A percentile compares a stretch with the other conserved stretches of the same genome.
phyloP scores from a whole-genome alignment of 2,113 vertebrate genomes.

The Halcyon senegalensis region DNA sequence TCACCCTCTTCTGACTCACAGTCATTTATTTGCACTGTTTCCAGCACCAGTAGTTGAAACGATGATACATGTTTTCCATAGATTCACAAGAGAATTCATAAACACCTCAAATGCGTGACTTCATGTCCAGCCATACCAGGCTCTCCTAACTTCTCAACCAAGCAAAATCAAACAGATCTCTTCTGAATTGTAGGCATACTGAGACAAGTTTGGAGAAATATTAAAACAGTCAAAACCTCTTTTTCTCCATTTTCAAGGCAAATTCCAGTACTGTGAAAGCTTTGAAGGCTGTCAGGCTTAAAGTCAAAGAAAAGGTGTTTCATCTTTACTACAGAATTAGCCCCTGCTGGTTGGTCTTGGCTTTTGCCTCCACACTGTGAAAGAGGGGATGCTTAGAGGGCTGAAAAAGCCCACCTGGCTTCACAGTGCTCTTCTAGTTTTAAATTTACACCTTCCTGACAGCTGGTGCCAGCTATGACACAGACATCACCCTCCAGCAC shows the following conservation, averaged over 20 bases:
- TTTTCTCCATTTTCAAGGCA: neutral
- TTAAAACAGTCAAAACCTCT: neutral
- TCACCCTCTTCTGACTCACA: slow-evolving; percentile 52
- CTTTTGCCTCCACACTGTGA: neutral
- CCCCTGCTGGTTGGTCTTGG: neutral
- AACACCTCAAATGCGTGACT: neutral
- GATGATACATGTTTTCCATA: slow-evolving; percentile 14
- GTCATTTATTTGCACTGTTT: slow-evolving; percentile 9
- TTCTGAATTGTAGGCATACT: neutral
- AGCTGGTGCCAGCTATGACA: neutral
- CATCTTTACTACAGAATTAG: neutral
- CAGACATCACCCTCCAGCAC: neutral
- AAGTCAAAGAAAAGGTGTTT: neutral
- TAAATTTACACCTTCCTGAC: neutral
- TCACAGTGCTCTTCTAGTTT: neutral
- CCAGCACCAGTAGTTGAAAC: neutral
- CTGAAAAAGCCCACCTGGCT: neutral
- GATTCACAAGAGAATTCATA: neutral
- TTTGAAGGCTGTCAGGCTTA: neutral
- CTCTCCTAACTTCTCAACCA: neutral
- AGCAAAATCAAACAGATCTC: neutral
- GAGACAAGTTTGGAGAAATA: neutral
- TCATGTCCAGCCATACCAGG: neutral
- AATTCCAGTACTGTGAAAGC: neutral
- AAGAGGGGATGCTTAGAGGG: neutral